Evolutionary conservation across 2,888 invertebrate species (phyloP).

Genomic region (Lasioglossum figueresi): DNA sequence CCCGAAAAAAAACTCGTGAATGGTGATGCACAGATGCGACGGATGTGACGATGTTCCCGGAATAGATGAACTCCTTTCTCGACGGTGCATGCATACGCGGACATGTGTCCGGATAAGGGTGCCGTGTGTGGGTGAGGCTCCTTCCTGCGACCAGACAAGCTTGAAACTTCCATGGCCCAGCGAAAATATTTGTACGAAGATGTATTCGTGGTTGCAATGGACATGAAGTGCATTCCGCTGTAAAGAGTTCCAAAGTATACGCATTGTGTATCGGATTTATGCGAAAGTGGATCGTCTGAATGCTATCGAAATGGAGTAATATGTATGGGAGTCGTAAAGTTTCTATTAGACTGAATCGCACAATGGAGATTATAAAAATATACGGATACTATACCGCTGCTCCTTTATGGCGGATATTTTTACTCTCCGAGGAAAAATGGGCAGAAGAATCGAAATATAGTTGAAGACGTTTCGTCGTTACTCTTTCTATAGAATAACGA

Average conservation of each 20-base stretch:
- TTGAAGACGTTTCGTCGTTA: not conserved
- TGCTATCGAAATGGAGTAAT: constrained; percentile 8
- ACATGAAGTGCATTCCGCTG: constrained; percentile 8
- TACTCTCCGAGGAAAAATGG: not conserved
- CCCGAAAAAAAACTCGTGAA: constrained; percentile 62
- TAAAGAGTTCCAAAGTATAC: constrained; percentile 8
- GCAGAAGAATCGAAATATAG: not conserved
- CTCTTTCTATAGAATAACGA: not conserved
- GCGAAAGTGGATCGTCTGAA: constrained; percentile 4
- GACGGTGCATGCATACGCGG: constrained; percentile 1
- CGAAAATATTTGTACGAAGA: constrained; percentile 15
- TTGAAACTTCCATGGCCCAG: constrained; percentile 12
- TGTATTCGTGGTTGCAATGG: constrained; percentile 17
- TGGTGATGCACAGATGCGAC: constrained; percentile 82
- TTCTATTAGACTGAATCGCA: not conserved
- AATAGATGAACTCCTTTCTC: constrained; percentile 55
- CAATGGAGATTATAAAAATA: constrained; percentile 15
- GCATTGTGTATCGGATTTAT: constrained; percentile 18
- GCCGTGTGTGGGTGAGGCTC: not conserved
- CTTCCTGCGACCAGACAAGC: constrained; percentile 15
- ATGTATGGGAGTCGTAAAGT: not conserved
- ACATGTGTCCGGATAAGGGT: constrained; percentile 4
- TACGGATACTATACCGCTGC: not conserved
- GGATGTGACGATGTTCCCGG: constrained; percentile 77
- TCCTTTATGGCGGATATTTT: not conserved